Evolutionary conservation across 1,140 invertebrate species (phyloP).

Genomic region (Brachionus koreanus): DNA sequence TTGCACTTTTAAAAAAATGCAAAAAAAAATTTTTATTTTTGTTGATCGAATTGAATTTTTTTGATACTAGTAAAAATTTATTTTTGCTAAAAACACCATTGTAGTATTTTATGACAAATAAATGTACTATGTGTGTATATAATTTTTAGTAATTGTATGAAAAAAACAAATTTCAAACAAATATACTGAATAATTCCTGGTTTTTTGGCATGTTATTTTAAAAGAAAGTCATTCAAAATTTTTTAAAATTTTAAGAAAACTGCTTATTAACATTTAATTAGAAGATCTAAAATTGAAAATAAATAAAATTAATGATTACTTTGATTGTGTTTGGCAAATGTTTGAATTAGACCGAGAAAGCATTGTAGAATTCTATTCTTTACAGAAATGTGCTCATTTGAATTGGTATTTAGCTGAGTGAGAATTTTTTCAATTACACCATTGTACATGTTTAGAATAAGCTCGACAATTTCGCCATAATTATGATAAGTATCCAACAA

Average conservation of each 20-base stretch:
- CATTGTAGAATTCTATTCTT: constrained; percentile 1
- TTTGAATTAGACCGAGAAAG: constrained; percentile 4
- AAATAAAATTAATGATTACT: constrained; percentile 10
- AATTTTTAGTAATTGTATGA: too few relatives aligned
- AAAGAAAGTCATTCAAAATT: too few relatives aligned
- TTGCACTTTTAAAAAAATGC: too few relatives aligned
- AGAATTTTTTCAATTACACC: constrained; percentile 18
- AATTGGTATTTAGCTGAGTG: background rate
- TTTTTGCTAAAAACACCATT: too few relatives aligned
- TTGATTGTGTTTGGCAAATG: constrained; percentile 12
- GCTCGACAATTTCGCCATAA: constrained; percentile 42
- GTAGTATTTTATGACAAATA: too few relatives aligned
- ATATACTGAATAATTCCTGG: too few relatives aligned
- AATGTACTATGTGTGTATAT: too few relatives aligned
- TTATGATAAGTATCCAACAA: constrained; percentile 25
- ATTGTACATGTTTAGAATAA: constrained; percentile 13
- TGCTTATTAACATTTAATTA: background rate
- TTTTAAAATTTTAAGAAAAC: background rate
- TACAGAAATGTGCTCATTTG: background rate
- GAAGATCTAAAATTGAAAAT: background rate
- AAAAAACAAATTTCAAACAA: too few relatives aligned
- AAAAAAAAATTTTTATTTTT: too few relatives aligned
- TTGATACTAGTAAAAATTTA: too few relatives aligned
- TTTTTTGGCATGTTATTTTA: too few relatives aligned
- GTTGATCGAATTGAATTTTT: too few relatives aligned